Conservation (phyloP, 2,888 invertebrate species). For the Rhynchonema sp. region DNA sequence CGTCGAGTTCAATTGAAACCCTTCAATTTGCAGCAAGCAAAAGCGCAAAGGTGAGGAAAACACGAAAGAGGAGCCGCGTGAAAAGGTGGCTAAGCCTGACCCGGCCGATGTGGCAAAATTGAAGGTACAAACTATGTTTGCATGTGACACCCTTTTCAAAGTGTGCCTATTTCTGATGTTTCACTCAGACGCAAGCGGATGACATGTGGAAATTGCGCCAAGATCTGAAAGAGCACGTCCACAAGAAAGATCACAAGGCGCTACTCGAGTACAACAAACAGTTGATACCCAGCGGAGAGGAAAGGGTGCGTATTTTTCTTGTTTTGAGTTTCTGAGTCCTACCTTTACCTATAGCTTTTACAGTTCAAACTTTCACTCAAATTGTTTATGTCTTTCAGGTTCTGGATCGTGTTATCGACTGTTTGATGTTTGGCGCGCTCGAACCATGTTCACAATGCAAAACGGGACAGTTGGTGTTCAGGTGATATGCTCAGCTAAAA, state of each 20-base stretch:
- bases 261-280: conserved; percentile 55
- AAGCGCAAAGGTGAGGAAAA: no score
- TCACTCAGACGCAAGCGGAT: conserved; percentile 48
- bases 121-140: no score
- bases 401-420: conserved; percentile 56
- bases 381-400: conserved; percentile 38
- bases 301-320: conserved; percentile 21
- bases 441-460: conserved; percentile 57
- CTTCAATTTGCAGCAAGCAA: no score
- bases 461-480: conserved; percentile 11
- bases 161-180: not conserved
- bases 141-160: not conserved
- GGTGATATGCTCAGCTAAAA: no score
- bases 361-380: conserved; percentile 1
- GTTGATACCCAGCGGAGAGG: conserved; percentile 44
- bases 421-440: conserved; percentile 67
- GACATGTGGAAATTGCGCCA: conserved; percentile 48
- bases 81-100: no score
- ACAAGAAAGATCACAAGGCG: conserved; percentile 42
- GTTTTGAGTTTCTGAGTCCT: no score
- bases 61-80: no score
- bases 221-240: conserved; percentile 38
- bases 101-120: no score
- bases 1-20: no score
- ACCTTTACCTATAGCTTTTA: no score